Conservation (phyloP, 1,140 invertebrate genomes). For the Aphelinus certus region DNA sequence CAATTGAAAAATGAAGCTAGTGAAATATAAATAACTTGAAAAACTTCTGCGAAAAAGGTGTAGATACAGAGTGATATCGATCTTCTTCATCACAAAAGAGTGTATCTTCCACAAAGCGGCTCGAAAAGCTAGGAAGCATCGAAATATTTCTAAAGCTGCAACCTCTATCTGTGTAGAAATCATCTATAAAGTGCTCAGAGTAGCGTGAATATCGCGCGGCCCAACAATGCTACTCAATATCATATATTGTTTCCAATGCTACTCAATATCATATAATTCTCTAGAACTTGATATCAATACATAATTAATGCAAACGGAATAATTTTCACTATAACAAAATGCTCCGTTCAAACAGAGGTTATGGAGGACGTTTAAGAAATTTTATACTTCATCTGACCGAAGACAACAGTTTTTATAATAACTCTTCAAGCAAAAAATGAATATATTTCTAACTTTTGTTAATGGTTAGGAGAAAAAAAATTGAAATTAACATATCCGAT, state of each 20-base stretch:
- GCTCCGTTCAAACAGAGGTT: too few relatives aligned
- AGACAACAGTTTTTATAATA: too few relatives aligned
- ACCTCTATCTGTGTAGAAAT: background rate
- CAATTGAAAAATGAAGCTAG: too few relatives aligned
- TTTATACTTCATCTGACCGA: too few relatives aligned
- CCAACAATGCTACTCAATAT: background rate
- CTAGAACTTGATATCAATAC: background rate
- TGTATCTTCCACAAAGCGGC: background rate
- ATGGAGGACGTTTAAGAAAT: too few relatives aligned
- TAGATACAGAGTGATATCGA: slow-evolving; percentile 20
- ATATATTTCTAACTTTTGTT: too few relatives aligned
- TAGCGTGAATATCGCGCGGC: background rate
- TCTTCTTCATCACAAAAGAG: slow-evolving; percentile 19
- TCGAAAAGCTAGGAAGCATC: slow-evolving; percentile 7
- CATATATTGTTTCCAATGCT: background rate
- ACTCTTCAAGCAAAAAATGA: too few relatives aligned
- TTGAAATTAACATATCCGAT: too few relatives aligned
- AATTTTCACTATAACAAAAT: too few relatives aligned
- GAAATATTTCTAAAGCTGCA: slow-evolving; percentile 26
- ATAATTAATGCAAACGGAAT: too few relatives aligned
- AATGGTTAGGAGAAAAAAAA: too few relatives aligned
- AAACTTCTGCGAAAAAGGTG: background rate
- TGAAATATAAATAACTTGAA: too few relatives aligned
- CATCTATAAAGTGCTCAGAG: slow-evolving; percentile 22
- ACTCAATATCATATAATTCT: background rate